phyloP scores from a whole-genome alignment of 2,888 invertebrate genomes.

The Heteromyza rotundicornis region DNA sequence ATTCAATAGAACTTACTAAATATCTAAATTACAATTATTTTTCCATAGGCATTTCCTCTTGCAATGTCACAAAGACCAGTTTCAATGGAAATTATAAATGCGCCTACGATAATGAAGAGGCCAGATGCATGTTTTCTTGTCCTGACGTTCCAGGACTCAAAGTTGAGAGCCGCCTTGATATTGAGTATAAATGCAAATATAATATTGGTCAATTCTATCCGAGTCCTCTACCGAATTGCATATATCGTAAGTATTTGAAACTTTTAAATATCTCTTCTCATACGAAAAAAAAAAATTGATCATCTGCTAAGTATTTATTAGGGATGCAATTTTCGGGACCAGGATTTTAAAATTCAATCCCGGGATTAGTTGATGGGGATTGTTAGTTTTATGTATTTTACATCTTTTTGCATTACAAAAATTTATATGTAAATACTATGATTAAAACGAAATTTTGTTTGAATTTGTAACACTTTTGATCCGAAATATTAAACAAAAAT shows the following conservation, averaged over 20 bases:
- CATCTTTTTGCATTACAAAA: too few species aligned
- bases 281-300: not conserved
- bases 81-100: slow-evolving; percentile 83
- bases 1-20: not conserved
- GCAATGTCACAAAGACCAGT: slow-evolving; percentile 65
- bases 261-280: not conserved
- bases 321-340: not conserved
- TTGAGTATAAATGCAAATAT: slow-evolving; percentile 72
- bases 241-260: slow-evolving; percentile 65
- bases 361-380: too few species aligned
- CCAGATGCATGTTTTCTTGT: slow-evolving; percentile 73
- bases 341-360: too few species aligned
- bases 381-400: too few species aligned
- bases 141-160: slow-evolving; percentile 66
- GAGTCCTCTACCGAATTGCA: slow-evolving; percentile 75
- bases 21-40: not conserved
- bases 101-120: slow-evolving; percentile 67
- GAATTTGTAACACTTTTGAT: too few species aligned
- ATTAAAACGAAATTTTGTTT: too few species aligned
- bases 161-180: slow-evolving; percentile 69
- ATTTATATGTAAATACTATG: too few species aligned
- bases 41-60: slow-evolving; percentile 64
- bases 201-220: slow-evolving; percentile 72
- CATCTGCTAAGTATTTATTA: not conserved
- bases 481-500: too few species aligned